These are phyloP conservation scores for Hololepta plana DNA, from an alignment of 2,888 invertebrate genomes.

Conservation along the genomic window DNA sequence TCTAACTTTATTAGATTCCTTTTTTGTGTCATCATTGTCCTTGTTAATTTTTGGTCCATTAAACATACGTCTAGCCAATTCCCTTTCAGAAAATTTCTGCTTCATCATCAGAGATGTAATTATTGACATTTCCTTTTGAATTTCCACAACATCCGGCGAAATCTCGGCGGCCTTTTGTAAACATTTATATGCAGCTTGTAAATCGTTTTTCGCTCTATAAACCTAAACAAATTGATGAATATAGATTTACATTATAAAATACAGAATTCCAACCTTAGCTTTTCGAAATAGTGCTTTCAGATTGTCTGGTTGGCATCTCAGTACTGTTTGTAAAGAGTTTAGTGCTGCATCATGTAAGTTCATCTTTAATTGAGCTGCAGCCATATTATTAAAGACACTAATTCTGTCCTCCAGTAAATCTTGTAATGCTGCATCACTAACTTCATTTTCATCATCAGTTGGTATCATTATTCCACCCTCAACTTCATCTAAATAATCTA, in stretches of 20 bases:
- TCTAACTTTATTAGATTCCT: constrained; percentile 7
- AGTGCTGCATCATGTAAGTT: constrained; percentile 73
- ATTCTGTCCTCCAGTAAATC: constrained; percentile 59
- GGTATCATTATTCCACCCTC: constrained; percentile 44
- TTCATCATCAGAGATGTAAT: constrained; percentile 19
- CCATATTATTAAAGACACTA: constrained; percentile 80
- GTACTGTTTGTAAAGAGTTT: constrained; percentile 63
- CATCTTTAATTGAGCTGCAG: constrained; percentile 79
- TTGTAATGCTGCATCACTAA: constrained; percentile 40
- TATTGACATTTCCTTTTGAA: constrained; percentile 29
- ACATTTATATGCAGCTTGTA: constrained; percentile 47
- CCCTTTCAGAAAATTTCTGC: constrained; percentile 30
- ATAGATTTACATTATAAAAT: constrained; percentile 1
- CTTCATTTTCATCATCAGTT: constrained; percentile 28
- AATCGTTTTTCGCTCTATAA: constrained; percentile 46
- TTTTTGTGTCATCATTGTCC: constrained; percentile 9
- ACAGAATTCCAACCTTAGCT: constrained; percentile 54
- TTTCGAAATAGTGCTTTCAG: constrained; percentile 83
- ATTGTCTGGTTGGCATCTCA: constrained; percentile 71
- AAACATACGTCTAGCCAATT: constrained; percentile 34
- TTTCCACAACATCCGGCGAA: constrained; percentile 39
- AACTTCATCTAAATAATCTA: constrained; percentile 62
- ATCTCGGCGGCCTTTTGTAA: constrained; percentile 42
- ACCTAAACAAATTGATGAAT: constrained; percentile 29
- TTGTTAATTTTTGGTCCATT: constrained; percentile 10